These are phyloP conservation scores for Graptemys geographica DNA, from an alignment of 2,797 vertebrate genomes.

Conservation along the genomic window DNA sequence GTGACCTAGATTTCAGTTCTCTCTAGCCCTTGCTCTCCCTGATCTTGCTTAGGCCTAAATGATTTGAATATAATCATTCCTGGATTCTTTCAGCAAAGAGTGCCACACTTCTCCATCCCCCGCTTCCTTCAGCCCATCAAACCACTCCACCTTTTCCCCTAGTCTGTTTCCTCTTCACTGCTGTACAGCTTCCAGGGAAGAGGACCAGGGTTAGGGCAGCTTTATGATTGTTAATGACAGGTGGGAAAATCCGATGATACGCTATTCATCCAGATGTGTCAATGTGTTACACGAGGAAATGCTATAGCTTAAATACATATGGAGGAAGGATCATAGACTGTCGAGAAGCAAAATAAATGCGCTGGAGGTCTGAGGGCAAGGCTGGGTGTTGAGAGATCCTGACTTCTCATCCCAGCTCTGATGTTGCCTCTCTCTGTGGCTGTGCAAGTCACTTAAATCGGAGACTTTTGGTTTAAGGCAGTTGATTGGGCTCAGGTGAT, in stretches of 20 bases:
- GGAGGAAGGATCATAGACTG: neutral
- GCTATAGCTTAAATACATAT: neutral
- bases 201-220: slow-evolving; percentile 18
- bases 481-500: neutral
- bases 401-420: neutral
- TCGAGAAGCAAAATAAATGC: neutral
- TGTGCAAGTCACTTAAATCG: neutral
- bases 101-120: slow-evolving; percentile 44
- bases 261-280: neutral
- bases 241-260: slow-evolving; percentile 65
- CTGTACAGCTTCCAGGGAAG: neutral
- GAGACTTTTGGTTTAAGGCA: neutral
- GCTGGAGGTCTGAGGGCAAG: neutral
- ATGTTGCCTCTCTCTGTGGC: neutral
- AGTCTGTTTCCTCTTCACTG: slow-evolving; percentile 46
- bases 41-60: slow-evolving; percentile 44
- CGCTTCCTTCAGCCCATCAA: slow-evolving; percentile 36
- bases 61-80: slow-evolving; percentile 55
- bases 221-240: slow-evolving; percentile 67
- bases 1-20: slow-evolving; percentile 69
- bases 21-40: slow-evolving; percentile 54
- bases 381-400: neutral
- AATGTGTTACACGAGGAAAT: accelerated
- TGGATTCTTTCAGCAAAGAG: slow-evolving; percentile 70
- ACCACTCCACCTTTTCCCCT: slow-evolving; percentile 65